Evolutionary conservation across 2,888 invertebrate genomes (phyloP).

Genomic region (Drosophila austrosaltans): DNA sequence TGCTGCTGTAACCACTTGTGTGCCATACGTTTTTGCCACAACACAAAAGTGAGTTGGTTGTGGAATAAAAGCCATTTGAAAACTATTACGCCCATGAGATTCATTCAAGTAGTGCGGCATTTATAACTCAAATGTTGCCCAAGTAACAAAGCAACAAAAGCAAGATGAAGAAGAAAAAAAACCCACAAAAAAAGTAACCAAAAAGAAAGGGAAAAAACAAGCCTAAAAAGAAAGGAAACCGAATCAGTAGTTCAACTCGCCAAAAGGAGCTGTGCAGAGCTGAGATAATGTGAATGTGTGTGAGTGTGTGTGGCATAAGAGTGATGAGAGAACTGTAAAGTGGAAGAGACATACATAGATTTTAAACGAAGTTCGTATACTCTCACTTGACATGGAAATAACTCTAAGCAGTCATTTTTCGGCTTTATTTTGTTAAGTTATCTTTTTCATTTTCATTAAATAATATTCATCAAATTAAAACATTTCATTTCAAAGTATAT

Average conservation of each 20-base stretch:
- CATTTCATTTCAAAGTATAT: neutral
- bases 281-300: neutral
- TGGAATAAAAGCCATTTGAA: conserved; percentile 68
- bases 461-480: neutral
- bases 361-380: too few species aligned
- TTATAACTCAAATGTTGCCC: conserved; percentile 71
- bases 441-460: too few species aligned
- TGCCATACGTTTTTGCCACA: conserved; percentile 48
- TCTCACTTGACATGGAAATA: too few species aligned
- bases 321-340: neutral
- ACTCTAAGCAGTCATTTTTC: too few species aligned
- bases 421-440: too few species aligned
- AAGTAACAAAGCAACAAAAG: conserved; percentile 35
- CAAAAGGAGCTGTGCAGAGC: neutral
- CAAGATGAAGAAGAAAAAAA: conserved; percentile 7
- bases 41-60: conserved; percentile 25
- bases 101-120: conserved; percentile 77
- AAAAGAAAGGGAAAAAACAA: neutral
- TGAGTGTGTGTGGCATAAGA: neutral
- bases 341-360: neutral
- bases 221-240: conserved; percentile 33
- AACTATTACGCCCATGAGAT: conserved; percentile 79
- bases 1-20: conserved; percentile 37
- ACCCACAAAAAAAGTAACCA: neutral
- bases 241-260: conserved; percentile 2